Evolutionary conservation across 2,113 vertebrate species (phyloP), one percentile per base, ranked within the genome.

Genomic region (Astatoreochromis straeleni): DNA sequence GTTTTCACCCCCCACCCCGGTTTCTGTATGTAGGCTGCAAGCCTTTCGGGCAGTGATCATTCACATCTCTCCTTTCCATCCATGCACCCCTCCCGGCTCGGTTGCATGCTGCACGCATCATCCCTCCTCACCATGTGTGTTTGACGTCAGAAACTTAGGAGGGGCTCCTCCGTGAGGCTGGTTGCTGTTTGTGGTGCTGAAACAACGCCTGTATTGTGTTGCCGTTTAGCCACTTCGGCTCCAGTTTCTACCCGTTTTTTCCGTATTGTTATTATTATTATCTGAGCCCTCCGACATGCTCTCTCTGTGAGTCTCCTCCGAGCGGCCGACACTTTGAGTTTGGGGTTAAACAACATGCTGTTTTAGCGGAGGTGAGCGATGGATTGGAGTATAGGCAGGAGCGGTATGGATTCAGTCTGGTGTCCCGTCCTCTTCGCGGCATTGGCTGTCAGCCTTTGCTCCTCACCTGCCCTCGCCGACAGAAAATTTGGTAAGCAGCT

Each of bases 101-200:
- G 84, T 88, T 90, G 88, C 88, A 60, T 40, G 89, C 88, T 87
- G 70, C 68, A 8, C 81, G 80, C 92, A 53, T 90, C 88, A 40
- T 91, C 89, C 60, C 80, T 87, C 80, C 84, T 89, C 92, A 19
- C 89, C 94, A 80, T 87, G 95, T 85, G 91, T 92, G 91, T 87
- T 86, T 96, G 96, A 97, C 96, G 96, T 96, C 95, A 96, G 47
- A 60, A 51, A 31, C 80, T 81, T 81, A 90, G 95, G 96, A 91
- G 96, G 96, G 96, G 96, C 95, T 96, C 88, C 88, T 91, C 89
- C 63, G 80, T 68, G 75, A 54, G 42, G 87, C 92, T 94, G 90
- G 89, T 89, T 45, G 94, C 96, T 96, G 96, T 96, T 95, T 93
- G 93, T 93, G 96, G 95, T 96, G 91, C 96, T 96, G 96, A 94